Conservation (phyloP, 92 coral and sea anemone species). For the Zoanthus gigantus region DNA sequence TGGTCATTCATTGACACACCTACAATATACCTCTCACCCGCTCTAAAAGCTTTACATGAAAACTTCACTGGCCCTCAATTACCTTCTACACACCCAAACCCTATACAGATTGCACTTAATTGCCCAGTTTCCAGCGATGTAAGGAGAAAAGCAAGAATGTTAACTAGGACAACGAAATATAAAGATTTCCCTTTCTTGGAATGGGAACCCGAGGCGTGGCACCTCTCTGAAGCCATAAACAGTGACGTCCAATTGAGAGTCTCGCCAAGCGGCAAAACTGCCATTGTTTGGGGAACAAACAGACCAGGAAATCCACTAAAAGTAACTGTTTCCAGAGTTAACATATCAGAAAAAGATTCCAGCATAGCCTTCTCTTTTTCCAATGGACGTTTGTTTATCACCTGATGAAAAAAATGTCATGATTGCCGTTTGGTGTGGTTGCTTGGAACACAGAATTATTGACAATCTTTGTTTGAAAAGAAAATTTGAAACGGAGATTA, state of each 20-base stretch:
- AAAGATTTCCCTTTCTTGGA: constrained; percentile 11
- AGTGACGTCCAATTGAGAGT: not conserved
- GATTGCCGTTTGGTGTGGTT: too few species aligned
- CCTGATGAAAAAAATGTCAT: too few species aligned
- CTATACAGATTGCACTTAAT: constrained; percentile 16
- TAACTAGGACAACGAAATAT: not conserved
- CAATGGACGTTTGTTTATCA: too few species aligned
- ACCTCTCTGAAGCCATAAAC: constrained; percentile 13
- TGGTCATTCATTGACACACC: too few species aligned
- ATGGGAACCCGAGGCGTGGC: constrained; percentile 8
- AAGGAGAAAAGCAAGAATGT: not conserved
- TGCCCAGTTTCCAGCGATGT: not conserved
- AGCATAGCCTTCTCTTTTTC: too few species aligned
- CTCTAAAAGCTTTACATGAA: too few species aligned
- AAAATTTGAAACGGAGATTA: not conserved
- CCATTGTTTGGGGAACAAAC: not conserved
- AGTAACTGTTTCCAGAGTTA: too few species aligned
- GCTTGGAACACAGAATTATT: too few species aligned
- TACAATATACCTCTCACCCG: too few species aligned
- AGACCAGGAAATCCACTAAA: not conserved
- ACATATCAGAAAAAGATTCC: too few species aligned
- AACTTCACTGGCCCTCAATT: too few species aligned
- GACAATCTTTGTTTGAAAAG: not conserved
- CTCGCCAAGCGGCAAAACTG: not conserved
- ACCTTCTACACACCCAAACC: not conserved